A percentile compares a stretch with the other conserved stretches of the same genome.
Conservation (phyloP, 2,113 vertebrate species). For the Dicerorhinus sumatrensis region DNA sequence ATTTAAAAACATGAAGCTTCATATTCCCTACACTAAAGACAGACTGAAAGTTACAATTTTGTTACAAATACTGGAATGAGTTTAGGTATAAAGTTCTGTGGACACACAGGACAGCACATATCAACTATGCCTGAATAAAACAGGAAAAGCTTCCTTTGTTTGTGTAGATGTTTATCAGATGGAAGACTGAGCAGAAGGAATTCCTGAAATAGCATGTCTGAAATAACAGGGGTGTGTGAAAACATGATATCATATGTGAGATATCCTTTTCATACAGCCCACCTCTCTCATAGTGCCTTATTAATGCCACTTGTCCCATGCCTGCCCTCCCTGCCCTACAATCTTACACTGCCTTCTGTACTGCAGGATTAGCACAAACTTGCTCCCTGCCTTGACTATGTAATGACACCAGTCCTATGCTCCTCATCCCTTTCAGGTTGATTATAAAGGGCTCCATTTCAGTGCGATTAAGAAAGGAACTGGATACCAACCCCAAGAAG, state of each 20-base stretch:
- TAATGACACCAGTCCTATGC: neutral
- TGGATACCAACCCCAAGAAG: neutral
- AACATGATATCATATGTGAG: neutral
- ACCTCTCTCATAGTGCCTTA: neutral
- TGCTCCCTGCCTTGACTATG: neutral
- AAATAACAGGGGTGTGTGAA: neutral
- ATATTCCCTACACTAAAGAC: neutral
- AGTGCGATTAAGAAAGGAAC: neutral
- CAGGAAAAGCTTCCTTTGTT: neutral
- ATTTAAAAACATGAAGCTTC: neutral
- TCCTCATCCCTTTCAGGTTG: neutral
- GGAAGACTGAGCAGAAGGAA: neutral
- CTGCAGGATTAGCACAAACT: neutral
- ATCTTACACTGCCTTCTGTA: neutral
- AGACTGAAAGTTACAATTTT: neutral
- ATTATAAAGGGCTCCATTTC: neutral
- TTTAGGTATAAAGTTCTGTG: neutral
- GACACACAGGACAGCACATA: neutral
- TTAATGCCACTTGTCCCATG: neutral
- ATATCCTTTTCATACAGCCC: neutral
- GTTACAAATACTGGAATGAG: neutral
- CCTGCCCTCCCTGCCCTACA: neutral
- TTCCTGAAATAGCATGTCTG: neutral
- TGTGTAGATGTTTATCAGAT: neutral
- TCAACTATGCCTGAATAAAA: neutral